Evolutionary conservation across 2,888 invertebrate genomes (phyloP).

Genomic region (Eupelmus urozonus): DNA sequence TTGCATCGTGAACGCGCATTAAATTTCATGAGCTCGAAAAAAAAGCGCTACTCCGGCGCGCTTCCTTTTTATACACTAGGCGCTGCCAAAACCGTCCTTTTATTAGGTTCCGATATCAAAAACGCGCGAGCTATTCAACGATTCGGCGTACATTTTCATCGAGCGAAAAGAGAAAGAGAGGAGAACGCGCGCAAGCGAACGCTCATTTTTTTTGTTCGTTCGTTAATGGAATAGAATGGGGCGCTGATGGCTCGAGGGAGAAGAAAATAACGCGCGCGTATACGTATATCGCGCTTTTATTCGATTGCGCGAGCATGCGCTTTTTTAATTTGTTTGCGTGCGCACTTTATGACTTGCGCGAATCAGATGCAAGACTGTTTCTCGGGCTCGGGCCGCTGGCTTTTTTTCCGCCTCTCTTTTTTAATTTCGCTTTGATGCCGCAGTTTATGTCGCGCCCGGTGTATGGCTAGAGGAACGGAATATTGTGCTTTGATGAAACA

Average conservation of each 20-base stretch:
- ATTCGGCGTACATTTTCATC: conserved; percentile 27
- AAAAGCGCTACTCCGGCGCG: background rate
- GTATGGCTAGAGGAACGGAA: too few relatives aligned
- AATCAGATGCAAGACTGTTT: conserved; percentile 38
- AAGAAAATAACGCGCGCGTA: conserved; percentile 36
- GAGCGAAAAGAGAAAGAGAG: too few relatives aligned
- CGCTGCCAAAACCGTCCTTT: conserved; percentile 32
- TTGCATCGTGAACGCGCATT: background rate
- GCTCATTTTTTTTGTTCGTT: background rate
- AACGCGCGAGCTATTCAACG: conserved; percentile 30
- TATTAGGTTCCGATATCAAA: conserved; percentile 34
- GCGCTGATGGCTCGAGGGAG: conserved; percentile 5
- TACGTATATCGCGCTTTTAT: conserved; percentile 14
- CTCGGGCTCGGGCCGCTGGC: too few relatives aligned
- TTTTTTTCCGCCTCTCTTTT: conserved; percentile 1
- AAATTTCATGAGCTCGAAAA: conserved; percentile 9
- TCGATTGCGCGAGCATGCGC: conserved; percentile 25
- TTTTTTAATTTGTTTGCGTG: conserved; percentile 50
- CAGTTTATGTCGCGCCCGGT: too few relatives aligned
- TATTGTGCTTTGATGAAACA: too few relatives aligned
- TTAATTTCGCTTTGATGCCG: conserved; percentile 16
- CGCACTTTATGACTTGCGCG: conserved; percentile 36
- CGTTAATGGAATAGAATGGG: conserved; percentile 47
- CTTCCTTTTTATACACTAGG: conserved; percentile 8
- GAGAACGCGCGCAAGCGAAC: too few relatives aligned